phyloP scores from a whole-genome alignment of 2,113 vertebrate genomes.

The Cygnus buccinator region DNA sequence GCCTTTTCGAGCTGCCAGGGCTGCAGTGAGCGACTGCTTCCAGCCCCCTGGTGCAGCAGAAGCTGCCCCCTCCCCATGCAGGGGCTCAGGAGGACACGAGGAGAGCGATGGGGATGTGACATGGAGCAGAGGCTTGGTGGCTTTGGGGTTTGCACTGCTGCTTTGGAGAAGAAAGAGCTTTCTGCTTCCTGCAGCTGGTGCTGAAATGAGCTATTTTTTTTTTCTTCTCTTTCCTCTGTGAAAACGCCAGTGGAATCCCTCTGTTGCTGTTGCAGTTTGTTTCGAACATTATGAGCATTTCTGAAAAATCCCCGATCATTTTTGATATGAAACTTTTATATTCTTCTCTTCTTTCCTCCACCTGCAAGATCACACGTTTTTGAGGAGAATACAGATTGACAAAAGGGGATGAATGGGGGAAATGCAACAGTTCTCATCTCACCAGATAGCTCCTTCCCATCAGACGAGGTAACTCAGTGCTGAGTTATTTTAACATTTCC shows the following conservation, averaged over 20 bases:
- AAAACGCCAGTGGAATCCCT: conserved; percentile 14
- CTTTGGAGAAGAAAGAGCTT: background rate
- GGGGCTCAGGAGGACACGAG: fast-evolving
- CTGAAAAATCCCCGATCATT: background rate
- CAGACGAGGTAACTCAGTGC: background rate
- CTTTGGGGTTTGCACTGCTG: background rate
- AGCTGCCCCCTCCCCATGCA: background rate
- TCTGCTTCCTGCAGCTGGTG: conserved; percentile 12
- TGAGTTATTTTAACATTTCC: background rate
- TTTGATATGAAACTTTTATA: background rate
- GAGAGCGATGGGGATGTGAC: background rate
- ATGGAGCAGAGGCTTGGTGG: background rate
- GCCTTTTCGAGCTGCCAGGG: background rate
- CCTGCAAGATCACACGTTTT: background rate
- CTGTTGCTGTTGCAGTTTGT: background rate
- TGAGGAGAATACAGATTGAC: background rate
- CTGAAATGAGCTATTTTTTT: background rate
- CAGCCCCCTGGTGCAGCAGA: background rate
- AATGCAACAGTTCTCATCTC: background rate
- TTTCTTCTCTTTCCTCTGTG: background rate
- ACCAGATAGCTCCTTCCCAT: background rate
- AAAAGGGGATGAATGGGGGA: background rate
- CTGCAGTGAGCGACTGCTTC: background rate
- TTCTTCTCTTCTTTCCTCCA: background rate
- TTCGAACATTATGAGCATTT: background rate